Conservation (phyloP, 2,113 vertebrate species). For the Asarcornis scutulata region DNA sequence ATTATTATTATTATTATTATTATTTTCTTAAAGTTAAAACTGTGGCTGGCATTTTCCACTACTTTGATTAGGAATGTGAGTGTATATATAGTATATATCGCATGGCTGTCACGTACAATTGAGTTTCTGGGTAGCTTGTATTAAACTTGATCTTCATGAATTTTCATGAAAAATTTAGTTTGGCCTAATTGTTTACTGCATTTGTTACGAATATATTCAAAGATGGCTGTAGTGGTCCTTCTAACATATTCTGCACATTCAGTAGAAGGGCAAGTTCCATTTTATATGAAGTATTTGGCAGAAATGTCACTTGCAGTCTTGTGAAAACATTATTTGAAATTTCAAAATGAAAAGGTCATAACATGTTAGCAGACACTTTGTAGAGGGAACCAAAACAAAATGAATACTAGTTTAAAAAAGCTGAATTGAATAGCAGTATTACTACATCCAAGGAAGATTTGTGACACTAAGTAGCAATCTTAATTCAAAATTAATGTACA, state of each 20-base stretch:
- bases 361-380: neutral
- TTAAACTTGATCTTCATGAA: neutral
- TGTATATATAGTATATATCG: neutral
- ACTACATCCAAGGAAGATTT: neutral
- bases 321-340: neutral
- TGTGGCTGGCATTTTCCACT: neutral
- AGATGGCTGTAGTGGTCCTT: neutral
- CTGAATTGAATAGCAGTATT: neutral
- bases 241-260: neutral
- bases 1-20: too few species aligned
- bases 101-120: neutral
- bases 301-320: neutral
- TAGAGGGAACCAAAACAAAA: neutral
- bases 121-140: neutral
- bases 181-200: neutral
- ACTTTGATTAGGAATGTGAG: neutral
- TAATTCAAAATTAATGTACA: neutral
- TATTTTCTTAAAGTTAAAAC: neutral
- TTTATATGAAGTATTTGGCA: conserved; percentile 1
- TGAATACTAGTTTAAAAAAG: neutral
- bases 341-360: conserved; percentile 50
- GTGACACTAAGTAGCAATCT: neutral
- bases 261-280: conserved; percentile 32
- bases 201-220: neutral
- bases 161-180: neutral